phyloP scores from a whole-genome alignment of 2,888 invertebrate species.

The Cryptosula pallasiana region DNA sequence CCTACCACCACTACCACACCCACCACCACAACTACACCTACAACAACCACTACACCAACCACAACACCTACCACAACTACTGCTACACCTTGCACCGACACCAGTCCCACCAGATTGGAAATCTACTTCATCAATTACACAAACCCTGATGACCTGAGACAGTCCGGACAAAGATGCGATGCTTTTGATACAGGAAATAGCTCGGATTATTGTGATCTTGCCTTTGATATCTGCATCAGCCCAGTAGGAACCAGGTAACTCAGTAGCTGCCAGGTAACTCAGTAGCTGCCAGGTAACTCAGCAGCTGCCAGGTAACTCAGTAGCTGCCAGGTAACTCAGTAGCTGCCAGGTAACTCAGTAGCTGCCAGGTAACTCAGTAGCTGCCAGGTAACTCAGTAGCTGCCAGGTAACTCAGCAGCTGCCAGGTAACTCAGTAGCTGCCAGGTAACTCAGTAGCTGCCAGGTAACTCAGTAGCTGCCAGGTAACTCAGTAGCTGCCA shows the following conservation, averaged over 20 bases:
- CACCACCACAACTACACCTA: background rate
- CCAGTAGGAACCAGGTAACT: background rate
- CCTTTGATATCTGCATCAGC: conserved; percentile 11
- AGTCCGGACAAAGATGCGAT: background rate
- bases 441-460: no score
- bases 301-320: no score
- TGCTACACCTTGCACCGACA: background rate
- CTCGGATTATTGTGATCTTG: background rate
- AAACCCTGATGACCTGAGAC: background rate
- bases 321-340: no score
- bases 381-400: no score
- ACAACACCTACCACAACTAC: conserved; percentile 8
- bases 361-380: no score
- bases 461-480: no score
- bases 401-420: no score
- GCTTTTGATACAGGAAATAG: background rate
- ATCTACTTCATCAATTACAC: background rate
- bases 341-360: no score
- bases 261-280: no score
- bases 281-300: no score
- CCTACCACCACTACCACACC: background rate
- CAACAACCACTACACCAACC: background rate
- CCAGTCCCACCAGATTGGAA: background rate
- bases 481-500: no score
- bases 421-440: no score